These are phyloP conservation scores for Chlamydotis undulata DNA, from an alignment of 2,113 vertebrate genomes.

Conservation along the genomic window DNA sequence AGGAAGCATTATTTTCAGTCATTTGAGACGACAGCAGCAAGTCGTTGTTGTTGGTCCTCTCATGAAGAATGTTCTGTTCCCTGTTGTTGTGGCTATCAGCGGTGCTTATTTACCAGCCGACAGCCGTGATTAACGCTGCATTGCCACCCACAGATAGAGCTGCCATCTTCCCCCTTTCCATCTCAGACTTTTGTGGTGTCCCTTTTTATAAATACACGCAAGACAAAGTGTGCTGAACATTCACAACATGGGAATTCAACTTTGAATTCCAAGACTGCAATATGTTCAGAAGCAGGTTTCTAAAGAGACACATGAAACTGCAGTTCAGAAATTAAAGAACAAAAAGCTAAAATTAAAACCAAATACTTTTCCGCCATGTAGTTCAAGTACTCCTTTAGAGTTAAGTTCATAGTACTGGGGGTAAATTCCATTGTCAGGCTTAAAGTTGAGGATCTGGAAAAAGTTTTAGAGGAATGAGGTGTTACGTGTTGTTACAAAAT, in stretches of 20 bases:
- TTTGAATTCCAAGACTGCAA: not conserved
- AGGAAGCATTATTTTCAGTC: not conserved
- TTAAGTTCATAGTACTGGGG: not conserved
- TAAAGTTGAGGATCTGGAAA: not conserved
- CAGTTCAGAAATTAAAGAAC: not conserved
- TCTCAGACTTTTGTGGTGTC: not conserved
- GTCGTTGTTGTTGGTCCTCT: not conserved
- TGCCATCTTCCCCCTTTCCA: not conserved
- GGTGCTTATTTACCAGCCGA: not conserved
- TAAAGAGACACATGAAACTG: not conserved
- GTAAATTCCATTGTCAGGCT: not conserved
- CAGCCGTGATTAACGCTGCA: not conserved
- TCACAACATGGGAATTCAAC: not conserved
- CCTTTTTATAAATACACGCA: not conserved
- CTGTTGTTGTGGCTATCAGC: not conserved
- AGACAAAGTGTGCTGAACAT: not conserved
- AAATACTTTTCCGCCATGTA: not conserved
- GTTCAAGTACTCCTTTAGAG: not conserved
- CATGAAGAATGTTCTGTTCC: not conserved
- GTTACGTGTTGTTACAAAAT: rapidly evolving
- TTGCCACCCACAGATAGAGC: not conserved
- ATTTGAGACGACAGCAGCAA: not conserved
- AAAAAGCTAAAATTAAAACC: not conserved
- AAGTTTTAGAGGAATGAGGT: not conserved
- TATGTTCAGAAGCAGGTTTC: not conserved